Evolutionary conservation across 2,797 vertebrate genomes (phyloP).

Genomic region (Microcaecilia unicolor): DNA sequence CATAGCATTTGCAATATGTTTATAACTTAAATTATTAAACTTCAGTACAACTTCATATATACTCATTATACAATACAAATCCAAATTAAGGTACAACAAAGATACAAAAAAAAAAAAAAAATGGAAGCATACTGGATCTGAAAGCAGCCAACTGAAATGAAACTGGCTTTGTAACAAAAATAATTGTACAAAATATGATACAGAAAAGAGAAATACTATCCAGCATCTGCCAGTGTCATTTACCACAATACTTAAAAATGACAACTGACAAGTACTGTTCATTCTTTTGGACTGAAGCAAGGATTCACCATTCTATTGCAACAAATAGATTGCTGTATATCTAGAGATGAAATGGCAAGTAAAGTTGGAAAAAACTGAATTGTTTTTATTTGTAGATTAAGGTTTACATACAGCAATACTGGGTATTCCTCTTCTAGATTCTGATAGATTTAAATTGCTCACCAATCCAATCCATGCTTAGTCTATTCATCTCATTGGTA

Average conservation of each 20-base stretch:
- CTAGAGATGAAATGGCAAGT: no score
- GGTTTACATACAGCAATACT: no score
- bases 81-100: constrained; percentile 28
- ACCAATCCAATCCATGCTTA: no score
- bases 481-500: no score
- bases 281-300: no score
- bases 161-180: constrained; percentile 20
- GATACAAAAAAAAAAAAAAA: constrained; percentile 24
- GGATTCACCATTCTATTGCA: no score
- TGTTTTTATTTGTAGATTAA: no score
- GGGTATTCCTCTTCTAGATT: no score
- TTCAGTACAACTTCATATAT: constrained; percentile 21
- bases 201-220: background rate
- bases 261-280: background rate
- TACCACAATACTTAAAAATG: background rate
- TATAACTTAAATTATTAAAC: constrained; percentile 15
- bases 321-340: no score
- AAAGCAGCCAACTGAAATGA: constrained; percentile 24
- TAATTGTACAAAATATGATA: no score
- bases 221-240: background rate
- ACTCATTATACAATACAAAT: constrained; percentile 17
- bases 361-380: no score
- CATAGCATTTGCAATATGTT: constrained; percentile 5
- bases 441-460: no score
- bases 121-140: background rate